phyloP scores from a whole-genome alignment of 2,888 invertebrate species.

The Gandaritis pyraliata region DNA sequence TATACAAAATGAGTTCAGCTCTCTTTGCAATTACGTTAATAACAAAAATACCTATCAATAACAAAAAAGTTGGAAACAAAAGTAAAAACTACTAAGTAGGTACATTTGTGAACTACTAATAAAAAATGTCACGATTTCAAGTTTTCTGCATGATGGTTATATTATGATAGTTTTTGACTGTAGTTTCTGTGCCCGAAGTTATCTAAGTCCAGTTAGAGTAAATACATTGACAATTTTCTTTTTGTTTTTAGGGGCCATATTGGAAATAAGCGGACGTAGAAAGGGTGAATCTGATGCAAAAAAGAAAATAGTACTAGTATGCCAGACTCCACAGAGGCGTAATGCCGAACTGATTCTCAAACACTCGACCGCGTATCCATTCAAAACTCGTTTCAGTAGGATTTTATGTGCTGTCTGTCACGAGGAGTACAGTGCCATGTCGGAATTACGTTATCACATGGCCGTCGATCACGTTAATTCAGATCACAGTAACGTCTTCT shows the following conservation, averaged over 20 bases:
- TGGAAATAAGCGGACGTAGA: conserved; percentile 74
- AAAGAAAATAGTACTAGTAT: conserved; percentile 77
- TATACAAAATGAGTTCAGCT: no score
- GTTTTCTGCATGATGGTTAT: conserved; percentile 41
- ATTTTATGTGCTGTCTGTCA: conserved; percentile 76
- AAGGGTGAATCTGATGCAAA: conserved; percentile 66
- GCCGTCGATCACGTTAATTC: conserved; percentile 64
- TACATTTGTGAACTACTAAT: not conserved
- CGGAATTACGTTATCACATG: conserved; percentile 68
- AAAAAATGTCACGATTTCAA: conserved; percentile 4
- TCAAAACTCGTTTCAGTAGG: conserved; percentile 75
- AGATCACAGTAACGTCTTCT: conserved; percentile 73
- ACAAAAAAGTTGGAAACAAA: no score
- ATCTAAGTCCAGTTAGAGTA: conserved; percentile 47
- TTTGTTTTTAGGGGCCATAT: conserved; percentile 80
- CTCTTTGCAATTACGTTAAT: no score
- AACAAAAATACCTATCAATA: no score
- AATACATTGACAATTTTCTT: conserved; percentile 74
- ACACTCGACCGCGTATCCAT: conserved; percentile 74
- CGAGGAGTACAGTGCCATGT: conserved; percentile 64
- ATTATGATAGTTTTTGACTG: conserved; percentile 30
- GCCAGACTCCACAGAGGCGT: conserved; percentile 75
- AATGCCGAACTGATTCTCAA: conserved; percentile 75
- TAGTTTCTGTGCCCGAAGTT: conserved; percentile 22
- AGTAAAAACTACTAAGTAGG: not conserved